Evolutionary conservation across 2,113 vertebrate species (phyloP), one percentile per base, ranked within the genome.

Genomic region (Emydocephalus ijimae): DNA sequence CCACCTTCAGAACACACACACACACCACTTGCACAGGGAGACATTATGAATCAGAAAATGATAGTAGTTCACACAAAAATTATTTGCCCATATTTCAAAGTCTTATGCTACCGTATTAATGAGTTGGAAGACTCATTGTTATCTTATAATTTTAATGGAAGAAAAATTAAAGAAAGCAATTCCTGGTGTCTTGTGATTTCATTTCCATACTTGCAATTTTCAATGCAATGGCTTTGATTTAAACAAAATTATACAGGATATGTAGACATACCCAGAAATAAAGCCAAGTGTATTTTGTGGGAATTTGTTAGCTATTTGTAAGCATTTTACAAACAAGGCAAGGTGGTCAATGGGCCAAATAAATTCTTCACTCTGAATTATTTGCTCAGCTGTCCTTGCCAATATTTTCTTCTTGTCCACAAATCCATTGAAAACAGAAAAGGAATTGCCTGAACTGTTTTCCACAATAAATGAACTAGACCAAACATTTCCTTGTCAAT

Each of bases 401-500:
- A 94, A 90, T 93, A 0, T 89, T 94, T 94, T 90, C 52, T 11
- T 85, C 12, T 88, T 34, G 1, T 90, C 0, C 5, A 56, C 3
- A 15, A 92, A 45, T 90, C 64, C 69, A 61, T 93, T 91, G 52
- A 93, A 91, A 94, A 90, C 4, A 74, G 48, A 2, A 91, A 29
- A 94, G 91, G 85, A 0, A 56, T 89, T 90, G 55, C 89, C 4
- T 50, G 88, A 29, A 74, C 24, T 48, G 61, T 69, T 93, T 93
- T 86, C 87, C 18, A 86, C 87, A 54, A 89, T 57, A 91, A 93
- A 93, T 91, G 74, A 85, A 91, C 57, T 24, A 86, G 87, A 89
- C 87, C 45, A 64, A 86, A 55, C 87, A 69, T 93, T 91, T 91
- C 57, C 45, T 91, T 89, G 87, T 93, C 69, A 89, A 86, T 74